Conservation (phyloP, 64 coral and sea anemone species). For the Montipora capricornis region DNA sequence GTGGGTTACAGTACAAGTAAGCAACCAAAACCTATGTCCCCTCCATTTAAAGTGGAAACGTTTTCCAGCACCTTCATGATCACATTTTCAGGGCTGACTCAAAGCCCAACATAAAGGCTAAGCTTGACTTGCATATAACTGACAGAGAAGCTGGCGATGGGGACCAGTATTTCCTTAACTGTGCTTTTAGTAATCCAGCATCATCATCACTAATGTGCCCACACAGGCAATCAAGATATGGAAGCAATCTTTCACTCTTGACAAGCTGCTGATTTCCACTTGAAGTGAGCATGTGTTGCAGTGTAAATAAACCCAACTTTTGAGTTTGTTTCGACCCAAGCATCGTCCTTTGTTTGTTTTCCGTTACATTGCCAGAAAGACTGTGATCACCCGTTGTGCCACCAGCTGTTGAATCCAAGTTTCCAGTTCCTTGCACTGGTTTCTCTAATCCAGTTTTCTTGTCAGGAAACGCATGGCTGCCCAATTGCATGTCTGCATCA, state of each 20-base stretch:
- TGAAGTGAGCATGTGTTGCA: constrained; percentile 70
- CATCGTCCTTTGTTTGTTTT: neutral
- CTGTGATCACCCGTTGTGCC: neutral
- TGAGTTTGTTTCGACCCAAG: constrained; percentile 70
- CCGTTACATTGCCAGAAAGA: neutral
- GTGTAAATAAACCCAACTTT: constrained; percentile 78
- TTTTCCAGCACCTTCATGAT: neutral
- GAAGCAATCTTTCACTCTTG: constrained; percentile 68
- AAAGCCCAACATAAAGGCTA: constrained; percentile 72
- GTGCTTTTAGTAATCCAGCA: constrained; percentile 25
- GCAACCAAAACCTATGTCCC: too few species aligned
- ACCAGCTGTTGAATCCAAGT: neutral
- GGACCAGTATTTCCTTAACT: constrained; percentile 55
- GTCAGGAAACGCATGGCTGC: neutral
- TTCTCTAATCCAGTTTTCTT: neutral
- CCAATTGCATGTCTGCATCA: neutral
- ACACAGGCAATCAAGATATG: constrained; percentile 76
- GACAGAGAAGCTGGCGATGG: constrained; percentile 69
- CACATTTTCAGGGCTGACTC: constrained; percentile 64
- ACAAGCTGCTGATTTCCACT: constrained; percentile 79
- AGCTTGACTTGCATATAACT: constrained; percentile 70
- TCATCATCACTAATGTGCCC: constrained; percentile 67
- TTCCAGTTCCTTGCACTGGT: neutral
- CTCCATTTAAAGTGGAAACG: neutral
- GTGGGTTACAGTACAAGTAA: too few species aligned